phyloP scores from a whole-genome alignment of 2,113 vertebrate genomes.

The Catharus bicknelli region DNA sequence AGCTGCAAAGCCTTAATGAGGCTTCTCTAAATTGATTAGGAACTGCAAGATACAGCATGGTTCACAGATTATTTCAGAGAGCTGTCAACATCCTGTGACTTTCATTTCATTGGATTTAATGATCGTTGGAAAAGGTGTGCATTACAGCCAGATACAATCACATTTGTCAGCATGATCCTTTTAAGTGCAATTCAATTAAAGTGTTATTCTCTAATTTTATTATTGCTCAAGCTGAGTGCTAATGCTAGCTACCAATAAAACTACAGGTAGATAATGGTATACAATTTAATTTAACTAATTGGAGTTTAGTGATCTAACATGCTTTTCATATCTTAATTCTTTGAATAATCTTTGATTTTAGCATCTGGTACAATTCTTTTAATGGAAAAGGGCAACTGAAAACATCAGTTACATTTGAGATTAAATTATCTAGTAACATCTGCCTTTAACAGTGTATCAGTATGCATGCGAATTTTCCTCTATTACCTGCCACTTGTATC shows the following conservation, averaged over 20 bases:
- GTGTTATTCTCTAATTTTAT: slow-evolving; percentile 96
- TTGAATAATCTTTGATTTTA: slow-evolving; percentile 89
- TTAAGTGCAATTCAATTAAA: slow-evolving; percentile 99
- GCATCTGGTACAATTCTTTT: slow-evolving; percentile 83
- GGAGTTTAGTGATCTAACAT: slow-evolving; percentile 90
- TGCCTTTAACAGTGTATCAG: slow-evolving; percentile 83
- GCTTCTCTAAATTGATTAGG: slow-evolving; percentile 89
- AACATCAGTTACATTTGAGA: slow-evolving; percentile 78
- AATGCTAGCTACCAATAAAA: slow-evolving; percentile 84
- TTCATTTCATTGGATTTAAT: slow-evolving; percentile 95
- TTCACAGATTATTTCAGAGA: slow-evolving; percentile 87
- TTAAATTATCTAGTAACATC: slow-evolving; percentile 85
- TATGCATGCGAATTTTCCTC: slow-evolving; percentile 66
- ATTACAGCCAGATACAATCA: slow-evolving; percentile 91
- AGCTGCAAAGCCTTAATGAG: slow-evolving; percentile 79
- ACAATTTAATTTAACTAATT: slow-evolving; percentile 99
- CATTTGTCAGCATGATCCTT: slow-evolving; percentile 97
- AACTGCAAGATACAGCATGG: slow-evolving; percentile 77
- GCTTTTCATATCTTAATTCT: slow-evolving; percentile 96
- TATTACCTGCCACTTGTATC: slow-evolving; percentile 66
- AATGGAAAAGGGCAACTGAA: slow-evolving; percentile 87
- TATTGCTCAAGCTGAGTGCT: slow-evolving; percentile 82
- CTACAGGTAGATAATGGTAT: slow-evolving; percentile 88
- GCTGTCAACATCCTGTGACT: slow-evolving; percentile 85
- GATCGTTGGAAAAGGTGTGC: slow-evolving; percentile 83